Evolutionary conservation across 2,797 vertebrate species (phyloP), one percentile per base, ranked within the genome.

Genomic region (Novumbra hubbsi): DNA sequence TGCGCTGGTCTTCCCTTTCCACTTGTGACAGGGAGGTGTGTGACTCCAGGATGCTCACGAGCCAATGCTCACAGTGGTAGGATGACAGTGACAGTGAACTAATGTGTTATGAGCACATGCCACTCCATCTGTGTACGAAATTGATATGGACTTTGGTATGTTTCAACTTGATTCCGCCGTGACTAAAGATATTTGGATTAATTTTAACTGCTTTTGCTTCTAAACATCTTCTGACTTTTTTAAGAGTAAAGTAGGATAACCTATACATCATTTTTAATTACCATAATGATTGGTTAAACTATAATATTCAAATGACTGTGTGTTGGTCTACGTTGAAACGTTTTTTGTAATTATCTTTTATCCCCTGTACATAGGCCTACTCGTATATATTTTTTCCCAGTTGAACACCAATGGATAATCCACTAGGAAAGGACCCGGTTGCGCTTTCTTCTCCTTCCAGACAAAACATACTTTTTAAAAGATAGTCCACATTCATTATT

Each of bases 401-500:
- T 77, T 71, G 74, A 81, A 79, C 82, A 72, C 87, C 87, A 83
- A 92, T 84, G 86, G 84, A 82, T 81, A 82, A 77, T 84, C 76
- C 72, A 75, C 66, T 76, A 71, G 12, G 60, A 71, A 74, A 77
- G 70, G 83, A 79, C 84, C 78, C 78, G 81, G 88, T 74, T 82
- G 68, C 81, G 72, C 84, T 90, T 84, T 89, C 82, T 86, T 87
- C 81, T 77, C 70, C 68, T 88, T 86, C 84, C 86, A 90, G 86
- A 90, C 85, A 90, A 89, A 89, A 90, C 87, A 87, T 77, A 81
- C 82, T 83, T 87, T 73, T 86, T 84, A 85, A 85, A 89, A 90
- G 85, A 90, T 79, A 84, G 83, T 80, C 83, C 83, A 70, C 86
- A 90, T 90, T 90, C 89, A 92, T 92, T 93, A 92, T 93, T 91